Evolutionary conservation across 2,888 invertebrate species (phyloP), one percentile per base, ranked within the genome.

Genomic region (Trichogramma evanescens): DNA sequence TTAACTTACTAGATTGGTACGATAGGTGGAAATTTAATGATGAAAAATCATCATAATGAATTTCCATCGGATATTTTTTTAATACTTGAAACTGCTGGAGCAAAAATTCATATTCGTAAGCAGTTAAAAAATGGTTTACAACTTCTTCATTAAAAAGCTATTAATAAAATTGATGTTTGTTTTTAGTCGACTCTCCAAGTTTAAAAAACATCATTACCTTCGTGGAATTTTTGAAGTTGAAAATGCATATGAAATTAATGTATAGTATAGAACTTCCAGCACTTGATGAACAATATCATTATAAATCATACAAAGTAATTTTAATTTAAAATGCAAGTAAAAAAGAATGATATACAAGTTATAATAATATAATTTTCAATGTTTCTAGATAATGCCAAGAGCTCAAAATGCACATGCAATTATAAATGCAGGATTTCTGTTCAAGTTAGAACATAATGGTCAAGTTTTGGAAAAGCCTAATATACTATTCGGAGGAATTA

Each of bases 341-440:
- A 10, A 8, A 54, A 42, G 42, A 40, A 5, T 43, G 6, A 43
- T 40, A 43, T 53, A 5, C 7, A 39, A n/a, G 6, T 53, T 6
- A 42, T 42, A n/a, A 13, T 9, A 41, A 41, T 41, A 10, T 52
- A 40, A 13, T 10, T 44, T 44, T 54, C 3, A 9, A 6, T 2
- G 9, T 9, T 43, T 62, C 44, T 54, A 87, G 89, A 86, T 90
- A 54, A 88, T 88, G 84, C 87, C 88, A 0, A 80, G 89, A 63
- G 85, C 88, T 0, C 89, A 89, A 78, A 89, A 89, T 69, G 86
- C 89, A 0, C 89, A 89, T 69, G 89, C 90, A 0, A 84, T 86
- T 61, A 86, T 91, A 0, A 90, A 89, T 71, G 88, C 89, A 8
- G 89, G 85, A 1, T 89, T 91, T 68, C 76, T 86, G 4, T 81